phyloP scores from a whole-genome alignment of 2,113 vertebrate species.

The Dendropsophus ebraccatus region DNA sequence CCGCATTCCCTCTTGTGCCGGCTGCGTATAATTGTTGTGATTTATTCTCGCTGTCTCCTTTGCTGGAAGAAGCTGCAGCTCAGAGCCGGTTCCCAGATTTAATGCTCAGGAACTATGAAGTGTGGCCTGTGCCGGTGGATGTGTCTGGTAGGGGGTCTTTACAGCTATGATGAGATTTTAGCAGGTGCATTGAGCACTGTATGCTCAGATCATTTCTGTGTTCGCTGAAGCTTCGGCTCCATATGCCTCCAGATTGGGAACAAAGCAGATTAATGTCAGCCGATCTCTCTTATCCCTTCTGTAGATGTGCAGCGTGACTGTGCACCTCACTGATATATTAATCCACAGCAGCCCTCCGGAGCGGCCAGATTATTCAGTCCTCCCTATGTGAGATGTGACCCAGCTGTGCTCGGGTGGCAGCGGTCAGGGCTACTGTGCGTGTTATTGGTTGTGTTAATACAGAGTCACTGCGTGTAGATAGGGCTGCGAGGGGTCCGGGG shows the following conservation, averaged over 20 bases:
- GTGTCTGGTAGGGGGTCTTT: constrained; percentile 37
- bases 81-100: constrained; percentile 1
- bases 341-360: constrained; percentile 26
- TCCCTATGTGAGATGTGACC: constrained; percentile 6
- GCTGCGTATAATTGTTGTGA: constrained; percentile 26
- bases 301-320: constrained; percentile 5
- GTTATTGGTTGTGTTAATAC: constrained; percentile 34
- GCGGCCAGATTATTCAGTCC: neutral
- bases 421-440: neutral
- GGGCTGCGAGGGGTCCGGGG: neutral
- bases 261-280: constrained; percentile 32
- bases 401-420: neutral
- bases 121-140: constrained; percentile 31
- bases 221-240: constrained; percentile 32
- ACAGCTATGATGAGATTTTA: constrained; percentile 46
- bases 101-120: constrained; percentile 36
- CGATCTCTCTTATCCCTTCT: constrained; percentile 22
- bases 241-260: constrained; percentile 39
- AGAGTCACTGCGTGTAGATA: neutral
- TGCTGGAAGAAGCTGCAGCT: neutral
- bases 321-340: constrained; percentile 35
- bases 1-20: neutral
- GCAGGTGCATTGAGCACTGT: constrained; percentile 46
- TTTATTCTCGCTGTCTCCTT: neutral
- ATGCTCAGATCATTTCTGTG: constrained; percentile 20